Percentiles rank a stretch among this genome's conserved stretches.
These are phyloP conservation scores for Copidosoma floridanum DNA, from an alignment of 1,140 invertebrate genomes.

Conservation along the genomic window DNA sequence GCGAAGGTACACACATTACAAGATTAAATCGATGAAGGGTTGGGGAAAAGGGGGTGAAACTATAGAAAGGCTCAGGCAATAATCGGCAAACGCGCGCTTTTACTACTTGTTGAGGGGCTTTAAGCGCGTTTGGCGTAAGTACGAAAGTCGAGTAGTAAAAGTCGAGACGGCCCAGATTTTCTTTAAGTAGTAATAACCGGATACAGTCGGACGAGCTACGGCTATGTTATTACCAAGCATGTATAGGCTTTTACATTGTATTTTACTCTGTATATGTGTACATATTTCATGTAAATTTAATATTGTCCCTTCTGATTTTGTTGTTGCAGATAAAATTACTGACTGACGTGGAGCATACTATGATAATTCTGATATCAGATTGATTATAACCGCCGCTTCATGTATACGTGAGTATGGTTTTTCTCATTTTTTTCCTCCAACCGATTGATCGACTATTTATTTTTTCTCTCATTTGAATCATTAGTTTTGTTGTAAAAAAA, in stretches of 20 bases:
- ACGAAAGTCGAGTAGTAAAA: neutral
- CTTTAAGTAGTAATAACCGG: too few relatives aligned
- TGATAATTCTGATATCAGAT: constrained; percentile 53
- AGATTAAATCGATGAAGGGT: constrained; percentile 3
- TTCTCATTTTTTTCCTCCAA: too few relatives aligned
- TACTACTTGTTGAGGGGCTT: constrained; percentile 14
- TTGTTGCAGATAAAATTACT: constrained; percentile 41
- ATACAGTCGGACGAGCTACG: too few relatives aligned
- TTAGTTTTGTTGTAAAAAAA: neutral
- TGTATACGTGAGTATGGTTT: constrained; percentile 52
- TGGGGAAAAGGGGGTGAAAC: too few relatives aligned
- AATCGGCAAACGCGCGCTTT: neutral
- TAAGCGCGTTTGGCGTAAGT: neutral
- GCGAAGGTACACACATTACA: neutral
- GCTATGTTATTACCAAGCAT: too few relatives aligned
- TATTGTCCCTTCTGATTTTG: too few relatives aligned
- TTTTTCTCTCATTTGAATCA: neutral
- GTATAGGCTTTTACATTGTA: too few relatives aligned
- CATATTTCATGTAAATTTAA: too few relatives aligned
- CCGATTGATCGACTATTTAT: too few relatives aligned
- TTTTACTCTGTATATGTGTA: too few relatives aligned
- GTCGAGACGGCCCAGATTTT: neutral
- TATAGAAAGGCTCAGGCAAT: too few relatives aligned
- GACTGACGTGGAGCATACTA: constrained; percentile 46
- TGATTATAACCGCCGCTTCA: constrained; percentile 54